These are phyloP conservation scores for Bhutanitis thaidina DNA, from an alignment of 2,888 invertebrate genomes.

Conservation along the genomic window DNA sequence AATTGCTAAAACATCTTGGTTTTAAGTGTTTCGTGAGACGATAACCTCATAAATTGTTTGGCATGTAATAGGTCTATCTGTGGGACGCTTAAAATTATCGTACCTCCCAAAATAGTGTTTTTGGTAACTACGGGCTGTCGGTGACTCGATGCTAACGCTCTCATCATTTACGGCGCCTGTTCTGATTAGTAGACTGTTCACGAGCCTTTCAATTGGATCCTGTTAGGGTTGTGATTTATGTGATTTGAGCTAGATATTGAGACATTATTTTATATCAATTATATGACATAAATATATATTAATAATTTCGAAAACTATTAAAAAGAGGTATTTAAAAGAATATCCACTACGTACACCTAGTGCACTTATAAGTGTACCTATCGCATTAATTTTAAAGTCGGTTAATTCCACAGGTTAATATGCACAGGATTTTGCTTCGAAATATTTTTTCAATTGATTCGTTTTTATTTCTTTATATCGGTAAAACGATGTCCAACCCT, in stretches of 20 bases:
- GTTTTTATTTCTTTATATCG: neutral
- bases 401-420: too few species aligned
- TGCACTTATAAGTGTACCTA: too few species aligned
- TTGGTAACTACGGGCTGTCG: constrained; percentile 19
- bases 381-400: too few species aligned
- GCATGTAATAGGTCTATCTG: constrained; percentile 14
- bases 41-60: constrained; percentile 25
- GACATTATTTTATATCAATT: too few species aligned
- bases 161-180: constrained; percentile 39
- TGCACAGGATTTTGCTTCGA: neutral
- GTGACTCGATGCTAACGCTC: constrained; percentile 27
- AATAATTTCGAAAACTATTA: too few species aligned
- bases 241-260: too few species aligned
- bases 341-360: too few species aligned
- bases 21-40: constrained; percentile 10
- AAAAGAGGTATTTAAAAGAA: too few species aligned
- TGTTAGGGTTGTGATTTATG: constrained; percentile 39
- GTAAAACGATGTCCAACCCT: constrained; percentile 9
- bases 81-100: constrained; percentile 13
- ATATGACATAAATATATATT: too few species aligned
- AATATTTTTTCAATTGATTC: neutral
- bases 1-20: constrained; percentile 12
- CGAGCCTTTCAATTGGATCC: constrained; percentile 40
- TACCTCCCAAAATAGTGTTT: constrained; percentile 26
- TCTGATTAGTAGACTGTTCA: constrained; percentile 48